phyloP scores from a whole-genome alignment of 1,140 invertebrate species.

The Lordiphosa stackelbergi region DNA sequence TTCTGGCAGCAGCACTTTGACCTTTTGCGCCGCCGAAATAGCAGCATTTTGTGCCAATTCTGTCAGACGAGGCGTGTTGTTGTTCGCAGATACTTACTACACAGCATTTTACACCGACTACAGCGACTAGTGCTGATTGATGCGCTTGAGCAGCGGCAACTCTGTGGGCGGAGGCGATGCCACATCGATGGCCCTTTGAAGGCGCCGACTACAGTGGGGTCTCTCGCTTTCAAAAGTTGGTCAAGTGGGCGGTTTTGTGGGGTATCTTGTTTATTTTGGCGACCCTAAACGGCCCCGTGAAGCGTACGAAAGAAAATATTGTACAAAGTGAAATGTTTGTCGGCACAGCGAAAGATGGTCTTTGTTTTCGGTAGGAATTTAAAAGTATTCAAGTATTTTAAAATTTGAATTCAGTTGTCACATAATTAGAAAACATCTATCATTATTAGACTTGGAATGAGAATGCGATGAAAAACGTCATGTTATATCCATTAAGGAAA shows the following conservation, averaged over 20 bases:
- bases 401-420: too few species aligned
- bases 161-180: slow-evolving; percentile 30
- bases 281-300: slow-evolving; percentile 22
- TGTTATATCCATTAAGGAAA: too few species aligned
- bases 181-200: slow-evolving; percentile 46
- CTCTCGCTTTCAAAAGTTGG: slow-evolving; percentile 50
- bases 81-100: slow-evolving; percentile 30
- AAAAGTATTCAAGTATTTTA: too few species aligned
- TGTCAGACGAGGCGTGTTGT: slow-evolving; percentile 47
- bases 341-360: slow-evolving; percentile 2
- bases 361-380: neutral
- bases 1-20: slow-evolving; percentile 51
- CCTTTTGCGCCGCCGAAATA: slow-evolving; percentile 62
- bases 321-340: neutral
- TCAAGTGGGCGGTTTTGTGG: slow-evolving; percentile 58
- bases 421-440: too few species aligned
- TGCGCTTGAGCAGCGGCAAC: slow-evolving; percentile 57
- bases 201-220: slow-evolving; percentile 36
- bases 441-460: too few species aligned
- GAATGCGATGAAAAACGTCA: too few species aligned
- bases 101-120: slow-evolving; percentile 1
- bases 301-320: neutral
- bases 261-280: slow-evolving; percentile 57
- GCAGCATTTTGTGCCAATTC: slow-evolving; percentile 64
- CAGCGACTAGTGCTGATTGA: slow-evolving; percentile 50